Conservation (phyloP, 2,797 vertebrate species). For the Ctenopoma multispine region DNA sequence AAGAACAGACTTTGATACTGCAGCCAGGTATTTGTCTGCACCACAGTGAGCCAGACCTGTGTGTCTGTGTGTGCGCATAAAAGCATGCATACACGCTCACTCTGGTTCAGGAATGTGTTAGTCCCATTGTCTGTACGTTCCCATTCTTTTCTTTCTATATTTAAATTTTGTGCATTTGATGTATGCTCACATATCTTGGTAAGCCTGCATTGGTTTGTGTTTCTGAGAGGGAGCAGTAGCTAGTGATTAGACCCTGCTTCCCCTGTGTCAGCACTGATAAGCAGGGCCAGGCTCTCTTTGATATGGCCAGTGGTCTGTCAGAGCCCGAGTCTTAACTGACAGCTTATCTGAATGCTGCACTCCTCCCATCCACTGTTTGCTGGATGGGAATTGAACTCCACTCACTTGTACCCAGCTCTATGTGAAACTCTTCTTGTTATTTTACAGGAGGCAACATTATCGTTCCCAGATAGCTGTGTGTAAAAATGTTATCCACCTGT, state of each 20-base stretch:
- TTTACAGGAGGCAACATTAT: constrained; percentile 30
- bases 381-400: constrained; percentile 61
- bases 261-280: constrained; percentile 86
- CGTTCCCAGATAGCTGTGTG: constrained; percentile 32
- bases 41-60: constrained; percentile 39
- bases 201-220: constrained; percentile 56
- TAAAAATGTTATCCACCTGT: constrained; percentile 24
- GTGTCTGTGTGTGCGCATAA: constrained; percentile 13
- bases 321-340: constrained; percentile 76
- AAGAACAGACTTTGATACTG: constrained; percentile 62
- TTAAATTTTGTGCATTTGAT: constrained; percentile 39
- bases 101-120: constrained; percentile 42
- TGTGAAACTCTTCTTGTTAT: constrained; percentile 50
- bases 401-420: constrained; percentile 43
- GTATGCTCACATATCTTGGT: constrained; percentile 40
- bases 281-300: constrained; percentile 77
- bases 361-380: constrained; percentile 66
- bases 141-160: constrained; percentile 15
- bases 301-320: constrained; percentile 84
- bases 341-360: constrained; percentile 79
- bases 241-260: constrained; percentile 77
- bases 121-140: constrained; percentile 7
- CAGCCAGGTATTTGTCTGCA: constrained; percentile 73
- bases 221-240: constrained; percentile 72
- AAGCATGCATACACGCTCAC: constrained; percentile 10